Conservation (phyloP, 92 coral and sea anemone species). For the Siderastrea radians region DNA sequence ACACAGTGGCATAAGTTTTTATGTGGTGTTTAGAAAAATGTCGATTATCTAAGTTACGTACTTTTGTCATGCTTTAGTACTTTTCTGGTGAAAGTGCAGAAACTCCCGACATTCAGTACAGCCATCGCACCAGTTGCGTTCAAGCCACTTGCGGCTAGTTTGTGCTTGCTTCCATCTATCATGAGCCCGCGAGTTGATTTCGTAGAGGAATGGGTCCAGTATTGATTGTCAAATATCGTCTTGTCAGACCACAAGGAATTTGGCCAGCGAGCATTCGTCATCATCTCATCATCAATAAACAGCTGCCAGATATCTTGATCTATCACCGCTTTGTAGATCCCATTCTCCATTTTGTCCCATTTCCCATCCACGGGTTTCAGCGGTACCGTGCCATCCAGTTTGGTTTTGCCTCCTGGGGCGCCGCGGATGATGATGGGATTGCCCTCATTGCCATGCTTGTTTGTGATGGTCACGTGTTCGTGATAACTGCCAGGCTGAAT, state of each 20-base stretch:
- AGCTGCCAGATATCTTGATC: conserved; percentile 69
- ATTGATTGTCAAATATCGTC: conserved; percentile 67
- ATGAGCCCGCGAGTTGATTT: conserved; percentile 59
- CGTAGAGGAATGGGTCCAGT: conserved; percentile 79
- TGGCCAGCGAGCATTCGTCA: neutral
- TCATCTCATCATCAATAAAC: conserved; percentile 71
- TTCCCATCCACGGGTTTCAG: conserved; percentile 15
- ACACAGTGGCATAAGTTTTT: too few relatives aligned
- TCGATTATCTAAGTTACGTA: neutral
- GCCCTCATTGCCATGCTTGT: conserved; percentile 69
- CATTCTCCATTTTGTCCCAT: conserved; percentile 40
- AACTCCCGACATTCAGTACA: conserved; percentile 82
- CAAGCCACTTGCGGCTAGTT: conserved; percentile 79
- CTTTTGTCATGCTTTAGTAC: conserved; percentile 54
- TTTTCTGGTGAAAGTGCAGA: conserved; percentile 73
- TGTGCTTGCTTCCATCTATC: conserved; percentile 75
- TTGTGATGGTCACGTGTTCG: conserved; percentile 69
- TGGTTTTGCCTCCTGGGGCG: conserved; percentile 55
- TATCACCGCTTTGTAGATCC: conserved; percentile 56
- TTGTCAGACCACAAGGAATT: conserved; percentile 25
- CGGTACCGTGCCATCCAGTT: conserved; percentile 79
- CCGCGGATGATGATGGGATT: conserved; percentile 77
- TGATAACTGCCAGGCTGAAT: conserved; percentile 72
- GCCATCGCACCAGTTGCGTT: conserved; percentile 84
- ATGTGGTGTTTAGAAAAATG: too few relatives aligned